Percentiles rank a stretch among this genome's conserved stretches.
Evolutionary conservation across 2,113 vertebrate species (phyloP).

Genomic region (Rhea pennata): DNA sequence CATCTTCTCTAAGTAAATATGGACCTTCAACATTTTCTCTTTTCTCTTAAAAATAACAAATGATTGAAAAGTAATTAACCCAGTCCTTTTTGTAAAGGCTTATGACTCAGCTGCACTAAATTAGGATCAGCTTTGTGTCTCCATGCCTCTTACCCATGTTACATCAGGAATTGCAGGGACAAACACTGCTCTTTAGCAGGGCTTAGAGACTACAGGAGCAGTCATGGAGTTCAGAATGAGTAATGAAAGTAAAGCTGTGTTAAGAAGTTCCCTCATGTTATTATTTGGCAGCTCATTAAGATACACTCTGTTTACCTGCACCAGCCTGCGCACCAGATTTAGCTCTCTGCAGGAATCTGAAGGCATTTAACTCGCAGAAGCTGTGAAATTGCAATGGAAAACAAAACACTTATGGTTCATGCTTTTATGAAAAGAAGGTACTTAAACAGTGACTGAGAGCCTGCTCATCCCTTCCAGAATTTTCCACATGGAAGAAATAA

Average conservation of each 20-base stretch:
- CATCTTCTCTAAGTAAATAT: not conserved
- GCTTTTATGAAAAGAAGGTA: slow-evolving; percentile 27
- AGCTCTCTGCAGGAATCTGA: slow-evolving; percentile 41
- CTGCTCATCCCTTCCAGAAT: slow-evolving; percentile 3
- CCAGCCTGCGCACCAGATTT: slow-evolving; percentile 14
- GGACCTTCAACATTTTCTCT: not conserved
- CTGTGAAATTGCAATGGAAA: slow-evolving; percentile 47
- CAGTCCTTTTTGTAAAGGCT: not conserved
- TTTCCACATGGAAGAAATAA: not conserved
- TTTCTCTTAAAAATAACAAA: not conserved
- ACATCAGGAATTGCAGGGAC: not conserved
- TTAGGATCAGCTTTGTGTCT: not conserved
- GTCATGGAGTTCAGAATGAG: not conserved
- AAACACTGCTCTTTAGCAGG: not conserved
- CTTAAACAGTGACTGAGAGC: slow-evolving; percentile 19
- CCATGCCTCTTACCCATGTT: not conserved
- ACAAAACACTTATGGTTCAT: slow-evolving; percentile 56
- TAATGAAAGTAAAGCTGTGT: slow-evolving; percentile 4
- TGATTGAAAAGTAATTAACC: not conserved
- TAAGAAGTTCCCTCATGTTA: slow-evolving; percentile 19
- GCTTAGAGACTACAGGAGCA: not conserved
- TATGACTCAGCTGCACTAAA: not conserved
- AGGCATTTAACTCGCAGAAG: slow-evolving; percentile 43
- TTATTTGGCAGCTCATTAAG: slow-evolving; percentile 45
- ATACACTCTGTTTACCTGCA: slow-evolving; percentile 42